Percentiles rank a stretch among this genome's conserved stretches.
These are phyloP conservation scores for Cossypha dichroa DNA, from an alignment of 2,797 vertebrate species.

Conservation along the genomic window DNA sequence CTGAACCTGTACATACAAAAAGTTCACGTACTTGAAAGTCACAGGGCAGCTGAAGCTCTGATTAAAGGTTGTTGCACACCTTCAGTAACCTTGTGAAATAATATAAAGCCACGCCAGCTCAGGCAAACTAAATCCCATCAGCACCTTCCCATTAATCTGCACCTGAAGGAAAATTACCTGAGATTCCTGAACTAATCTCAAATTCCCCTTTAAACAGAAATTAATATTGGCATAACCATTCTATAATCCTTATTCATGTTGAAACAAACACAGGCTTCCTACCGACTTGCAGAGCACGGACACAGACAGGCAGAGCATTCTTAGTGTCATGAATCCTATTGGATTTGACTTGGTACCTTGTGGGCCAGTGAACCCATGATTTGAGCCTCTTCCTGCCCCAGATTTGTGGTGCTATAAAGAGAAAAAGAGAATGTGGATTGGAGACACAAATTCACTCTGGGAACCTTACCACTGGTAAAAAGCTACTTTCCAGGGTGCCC, in stretches of 20 bases:
- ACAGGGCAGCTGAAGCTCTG: background rate
- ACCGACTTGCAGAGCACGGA: background rate
- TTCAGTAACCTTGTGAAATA: background rate
- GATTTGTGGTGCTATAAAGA: constrained; percentile 60
- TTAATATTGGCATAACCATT: background rate
- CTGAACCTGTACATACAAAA: background rate
- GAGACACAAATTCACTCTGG: background rate
- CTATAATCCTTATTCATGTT: constrained; percentile 14
- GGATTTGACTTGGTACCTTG: constrained; percentile 54
- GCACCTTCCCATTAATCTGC: constrained; percentile 7
- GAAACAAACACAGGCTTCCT: constrained; percentile 40
- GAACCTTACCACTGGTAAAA: background rate
- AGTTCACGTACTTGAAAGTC: background rate
- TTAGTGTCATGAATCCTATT: background rate
- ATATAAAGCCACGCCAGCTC: background rate
- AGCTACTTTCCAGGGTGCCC: background rate
- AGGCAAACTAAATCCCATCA: background rate
- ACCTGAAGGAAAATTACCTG: constrained; percentile 11
- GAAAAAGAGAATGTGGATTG: constrained; percentile 19
- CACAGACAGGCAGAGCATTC: background rate
- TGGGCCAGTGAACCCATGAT: background rate
- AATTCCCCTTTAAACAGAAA: background rate
- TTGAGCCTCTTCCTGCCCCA: constrained; percentile 26
- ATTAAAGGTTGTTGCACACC: background rate
- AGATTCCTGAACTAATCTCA: constrained; percentile 1